A percentile compares a stretch with the other conserved stretches of the same genome.
Evolutionary conservation across 2,113 vertebrate species (phyloP).

Genomic region (Centropus unirufus): DNA sequence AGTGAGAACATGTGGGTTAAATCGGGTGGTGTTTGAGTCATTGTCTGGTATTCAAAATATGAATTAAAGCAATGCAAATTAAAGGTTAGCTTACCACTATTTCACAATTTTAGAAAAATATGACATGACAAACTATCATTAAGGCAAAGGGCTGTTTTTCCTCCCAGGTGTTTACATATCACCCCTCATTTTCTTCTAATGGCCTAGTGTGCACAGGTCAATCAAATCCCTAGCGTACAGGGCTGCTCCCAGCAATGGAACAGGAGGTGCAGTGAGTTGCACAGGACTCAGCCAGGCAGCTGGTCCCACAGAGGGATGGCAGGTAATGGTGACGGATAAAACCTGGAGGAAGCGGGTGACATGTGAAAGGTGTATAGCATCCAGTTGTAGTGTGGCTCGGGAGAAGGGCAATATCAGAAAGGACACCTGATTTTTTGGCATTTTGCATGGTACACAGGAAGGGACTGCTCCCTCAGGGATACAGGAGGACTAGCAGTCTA

Average conservation of each 20-base stretch:
- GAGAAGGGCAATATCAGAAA: not conserved
- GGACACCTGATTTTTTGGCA: not conserved
- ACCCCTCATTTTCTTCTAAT: not conserved
- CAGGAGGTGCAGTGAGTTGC: not conserved
- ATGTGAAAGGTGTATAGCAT: fast-evolving
- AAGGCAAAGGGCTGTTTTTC: constrained; percentile 41
- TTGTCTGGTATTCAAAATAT: constrained; percentile 6
- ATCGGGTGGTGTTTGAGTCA: not conserved
- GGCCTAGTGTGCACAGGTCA: not conserved
- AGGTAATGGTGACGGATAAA: not conserved
- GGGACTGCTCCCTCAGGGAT: not conserved
- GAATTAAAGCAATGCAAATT: constrained; percentile 49
- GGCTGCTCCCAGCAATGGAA: fast-evolving
- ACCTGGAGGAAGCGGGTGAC: fast-evolving
- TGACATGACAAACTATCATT: constrained; percentile 41
- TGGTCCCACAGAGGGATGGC: not conserved
- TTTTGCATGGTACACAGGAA: fast-evolving
- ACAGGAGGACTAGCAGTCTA: not conserved
- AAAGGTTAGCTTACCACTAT: not conserved
- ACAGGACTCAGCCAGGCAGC: not conserved
- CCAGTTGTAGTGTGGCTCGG: fast-evolving
- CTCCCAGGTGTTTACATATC: constrained; percentile 22
- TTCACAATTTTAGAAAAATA: not conserved
- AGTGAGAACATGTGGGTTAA: not conserved
- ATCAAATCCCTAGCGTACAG: fast-evolving